phyloP scores from a whole-genome alignment of 2,888 invertebrate genomes.

The Deilephila porcellus region DNA sequence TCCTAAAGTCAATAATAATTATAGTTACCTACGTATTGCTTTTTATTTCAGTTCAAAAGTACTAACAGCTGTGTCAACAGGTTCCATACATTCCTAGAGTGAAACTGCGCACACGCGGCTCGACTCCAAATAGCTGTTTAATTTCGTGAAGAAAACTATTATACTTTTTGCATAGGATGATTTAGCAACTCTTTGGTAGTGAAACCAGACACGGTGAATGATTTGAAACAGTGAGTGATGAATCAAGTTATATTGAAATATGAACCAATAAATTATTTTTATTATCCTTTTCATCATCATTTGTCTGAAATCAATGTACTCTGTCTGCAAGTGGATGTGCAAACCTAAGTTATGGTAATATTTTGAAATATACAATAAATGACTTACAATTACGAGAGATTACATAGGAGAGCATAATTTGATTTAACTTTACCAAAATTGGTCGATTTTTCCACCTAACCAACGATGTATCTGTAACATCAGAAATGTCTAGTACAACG shows the following conservation, averaged over 20 bases:
- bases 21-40: neutral
- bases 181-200: slow-evolving; percentile 7
- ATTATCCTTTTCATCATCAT: slow-evolving; percentile 4
- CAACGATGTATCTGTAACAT: no score
- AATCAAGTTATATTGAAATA: slow-evolving; percentile 9
- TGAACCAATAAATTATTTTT: neutral
- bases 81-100: slow-evolving; percentile 37
- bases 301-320: no score
- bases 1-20: no score
- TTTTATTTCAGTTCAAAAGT: neutral
- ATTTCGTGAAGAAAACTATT: slow-evolving; percentile 12
- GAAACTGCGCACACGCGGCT: slow-evolving; percentile 65
- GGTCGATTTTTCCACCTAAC: no score
- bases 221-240: slow-evolving; percentile 10
- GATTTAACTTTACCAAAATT: no score
- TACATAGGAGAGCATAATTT: no score
- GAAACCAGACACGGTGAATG: neutral
- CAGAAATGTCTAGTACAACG: no score
- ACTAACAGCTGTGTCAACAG: neutral
- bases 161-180: slow-evolving; percentile 11
- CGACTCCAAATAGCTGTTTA: slow-evolving; percentile 52
- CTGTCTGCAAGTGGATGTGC: neutral
- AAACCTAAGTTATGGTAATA: neutral
- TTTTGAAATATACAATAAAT: no score
- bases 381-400: no score